Evolutionary conservation across 2,113 vertebrate genomes (phyloP).

Genomic region (Pionites leucogaster): DNA sequence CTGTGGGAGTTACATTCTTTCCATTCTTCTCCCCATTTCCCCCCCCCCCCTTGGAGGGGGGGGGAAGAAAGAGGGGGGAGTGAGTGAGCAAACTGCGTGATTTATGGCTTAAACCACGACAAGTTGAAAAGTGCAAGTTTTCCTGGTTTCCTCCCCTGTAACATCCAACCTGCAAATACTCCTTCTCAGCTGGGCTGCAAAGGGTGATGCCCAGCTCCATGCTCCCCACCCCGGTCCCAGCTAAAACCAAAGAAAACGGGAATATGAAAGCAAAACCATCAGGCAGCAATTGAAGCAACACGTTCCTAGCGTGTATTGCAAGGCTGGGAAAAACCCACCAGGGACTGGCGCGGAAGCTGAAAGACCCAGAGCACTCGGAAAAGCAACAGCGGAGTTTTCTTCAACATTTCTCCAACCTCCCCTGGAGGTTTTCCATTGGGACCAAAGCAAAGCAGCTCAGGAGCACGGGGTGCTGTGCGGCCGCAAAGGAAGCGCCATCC

Average conservation of each 20-base stretch:
- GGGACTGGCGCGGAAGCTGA: not conserved
- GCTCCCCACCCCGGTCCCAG: not conserved
- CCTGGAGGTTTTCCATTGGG: not conserved
- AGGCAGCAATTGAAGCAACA: not conserved
- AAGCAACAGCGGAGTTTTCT: not conserved
- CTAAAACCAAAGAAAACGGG: not conserved
- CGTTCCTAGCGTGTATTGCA: fast-evolving
- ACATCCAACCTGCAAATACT: not conserved
- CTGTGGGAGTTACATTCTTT: no score
- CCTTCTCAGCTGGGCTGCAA: not conserved
- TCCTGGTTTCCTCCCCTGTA: not conserved
- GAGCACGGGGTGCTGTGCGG: not conserved
- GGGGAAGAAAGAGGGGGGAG: no score
- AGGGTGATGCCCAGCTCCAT: not conserved
- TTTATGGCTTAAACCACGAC: no score
- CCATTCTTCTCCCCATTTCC: no score
- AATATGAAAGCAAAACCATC: not conserved
- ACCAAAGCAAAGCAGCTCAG: not conserved
- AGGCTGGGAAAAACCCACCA: not conserved
- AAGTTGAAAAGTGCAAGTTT: not conserved
- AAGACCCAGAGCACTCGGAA: not conserved
- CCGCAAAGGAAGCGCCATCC: not conserved
- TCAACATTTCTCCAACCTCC: not conserved
- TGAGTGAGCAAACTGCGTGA: no score
- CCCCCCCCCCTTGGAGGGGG: no score